A percentile compares a stretch with the other conserved stretches of the same genome.
Conservation (phyloP, 2,888 invertebrate species). For the Erebia epiphron region DNA sequence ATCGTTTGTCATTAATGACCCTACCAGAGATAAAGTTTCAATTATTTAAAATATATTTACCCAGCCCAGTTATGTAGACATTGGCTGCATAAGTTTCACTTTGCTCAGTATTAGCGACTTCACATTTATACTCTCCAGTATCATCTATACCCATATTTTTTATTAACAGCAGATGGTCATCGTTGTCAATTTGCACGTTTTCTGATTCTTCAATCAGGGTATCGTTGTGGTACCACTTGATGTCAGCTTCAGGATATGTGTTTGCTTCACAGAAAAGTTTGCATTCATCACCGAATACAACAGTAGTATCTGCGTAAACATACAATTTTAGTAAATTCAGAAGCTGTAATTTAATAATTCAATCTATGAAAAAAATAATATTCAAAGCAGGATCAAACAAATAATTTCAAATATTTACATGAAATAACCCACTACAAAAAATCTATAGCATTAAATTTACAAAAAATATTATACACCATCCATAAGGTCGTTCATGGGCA, state of each 20-base stretch:
- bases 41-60: slow-evolving; percentile 47
- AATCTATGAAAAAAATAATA: too few relatives aligned
- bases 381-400: too few relatives aligned
- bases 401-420: too few relatives aligned
- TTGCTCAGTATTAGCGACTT: slow-evolving; percentile 52
- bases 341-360: too few relatives aligned
- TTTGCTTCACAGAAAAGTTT: slow-evolving; percentile 59
- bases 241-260: slow-evolving; percentile 63
- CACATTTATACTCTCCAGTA: slow-evolving; percentile 62
- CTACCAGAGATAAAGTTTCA: too few relatives aligned
- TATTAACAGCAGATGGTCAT: slow-evolving; percentile 54
- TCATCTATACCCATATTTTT: slow-evolving; percentile 59
- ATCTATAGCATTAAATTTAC: too few relatives aligned
- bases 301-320: slow-evolving; percentile 53
- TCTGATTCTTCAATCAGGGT: slow-evolving; percentile 45
- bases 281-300: slow-evolving; percentile 61
- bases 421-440: too few relatives aligned
- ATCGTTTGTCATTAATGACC: too few relatives aligned
- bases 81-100: slow-evolving; percentile 46
- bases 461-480: too few relatives aligned
- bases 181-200: slow-evolving; percentile 46
- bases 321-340: neutral
- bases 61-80: slow-evolving; percentile 62
- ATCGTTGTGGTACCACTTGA: slow-evolving; percentile 64
- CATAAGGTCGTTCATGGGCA: too few relatives aligned